Conservation (phyloP, 2,113 vertebrate species). For the Seriola dumerili region DNA sequence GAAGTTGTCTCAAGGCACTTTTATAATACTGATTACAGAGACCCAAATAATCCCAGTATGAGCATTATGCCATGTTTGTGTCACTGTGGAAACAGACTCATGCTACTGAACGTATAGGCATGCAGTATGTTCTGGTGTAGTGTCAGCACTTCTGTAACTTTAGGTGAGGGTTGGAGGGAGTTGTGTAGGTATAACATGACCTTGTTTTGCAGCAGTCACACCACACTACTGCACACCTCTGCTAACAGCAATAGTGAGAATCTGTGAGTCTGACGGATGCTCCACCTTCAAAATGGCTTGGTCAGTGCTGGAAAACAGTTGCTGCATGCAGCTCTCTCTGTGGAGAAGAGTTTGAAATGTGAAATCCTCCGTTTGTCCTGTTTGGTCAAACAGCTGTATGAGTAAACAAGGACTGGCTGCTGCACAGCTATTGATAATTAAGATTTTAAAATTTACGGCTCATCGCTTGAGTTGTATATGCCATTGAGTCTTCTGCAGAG, state of each 20-base stretch:
- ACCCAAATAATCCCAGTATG: too few relatives aligned
- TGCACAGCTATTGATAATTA: slow-evolving; percentile 41
- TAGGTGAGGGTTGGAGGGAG: slow-evolving; percentile 28
- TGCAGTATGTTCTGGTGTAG: slow-evolving; percentile 26
- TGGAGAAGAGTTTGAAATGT: slow-evolving; percentile 10
- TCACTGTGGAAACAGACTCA: slow-evolving; percentile 40
- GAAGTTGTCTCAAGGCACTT: too few relatives aligned
- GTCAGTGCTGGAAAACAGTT: slow-evolving; percentile 19
- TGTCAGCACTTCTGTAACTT: slow-evolving; percentile 68
- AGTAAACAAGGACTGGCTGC: slow-evolving; percentile 26
- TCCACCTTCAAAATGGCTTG: slow-evolving; percentile 39
- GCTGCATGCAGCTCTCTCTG: neutral
- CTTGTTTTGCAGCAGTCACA: slow-evolving; percentile 63
- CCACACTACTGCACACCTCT: slow-evolving; percentile 23
- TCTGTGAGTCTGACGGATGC: slow-evolving; percentile 28
- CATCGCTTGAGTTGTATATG: slow-evolving; percentile 11
- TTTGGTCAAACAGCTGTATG: slow-evolving; percentile 1
- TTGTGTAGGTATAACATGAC: slow-evolving; percentile 50
- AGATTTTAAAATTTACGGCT: slow-evolving; percentile 38
- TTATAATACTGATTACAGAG: too few relatives aligned
- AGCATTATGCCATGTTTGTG: slow-evolving; percentile 27
- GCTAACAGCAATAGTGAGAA: slow-evolving; percentile 36
- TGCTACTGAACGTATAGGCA: slow-evolving; percentile 12
- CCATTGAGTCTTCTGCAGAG: slow-evolving; percentile 13
- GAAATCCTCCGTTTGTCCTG: neutral